phyloP scores from a whole-genome alignment of 2,888 invertebrate genomes.

The Cantharis rufa region DNA sequence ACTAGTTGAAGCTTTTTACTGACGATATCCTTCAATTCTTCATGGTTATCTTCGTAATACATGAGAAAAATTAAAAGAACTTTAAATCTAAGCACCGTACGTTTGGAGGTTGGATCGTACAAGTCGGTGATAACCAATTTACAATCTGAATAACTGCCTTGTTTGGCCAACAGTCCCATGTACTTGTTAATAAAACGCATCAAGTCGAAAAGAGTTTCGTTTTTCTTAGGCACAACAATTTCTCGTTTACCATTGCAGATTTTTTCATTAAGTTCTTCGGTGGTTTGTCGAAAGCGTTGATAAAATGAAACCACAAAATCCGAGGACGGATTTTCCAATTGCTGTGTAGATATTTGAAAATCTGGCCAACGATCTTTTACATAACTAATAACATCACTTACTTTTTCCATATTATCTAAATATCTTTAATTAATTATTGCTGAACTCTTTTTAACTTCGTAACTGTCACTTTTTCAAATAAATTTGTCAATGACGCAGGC shows the following conservation, averaged over 20 bases:
- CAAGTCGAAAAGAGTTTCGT: neutral
- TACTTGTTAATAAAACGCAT: constrained; percentile 8
- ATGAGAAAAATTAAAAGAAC: neutral
- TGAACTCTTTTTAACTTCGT: no score
- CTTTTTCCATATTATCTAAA: neutral
- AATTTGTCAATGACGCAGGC: no score
- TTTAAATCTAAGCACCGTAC: constrained; percentile 3
- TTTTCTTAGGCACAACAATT: neutral
- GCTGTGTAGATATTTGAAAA: neutral
- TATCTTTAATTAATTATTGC: neutral
- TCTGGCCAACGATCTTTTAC: neutral
- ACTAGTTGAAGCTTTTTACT: neutral
- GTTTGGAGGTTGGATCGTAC: constrained; percentile 9
- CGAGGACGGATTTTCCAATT: constrained; percentile 5
- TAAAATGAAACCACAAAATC: constrained; percentile 7
- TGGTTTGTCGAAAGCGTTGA: neutral
- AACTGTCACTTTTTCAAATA: no score
- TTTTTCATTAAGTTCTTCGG: neutral
- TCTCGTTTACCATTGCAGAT: neutral
- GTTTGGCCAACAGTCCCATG: neutral
- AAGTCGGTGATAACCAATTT: constrained; percentile 4
- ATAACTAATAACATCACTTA: neutral
- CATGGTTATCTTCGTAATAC: neutral
- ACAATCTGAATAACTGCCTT: neutral
- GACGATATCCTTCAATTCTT: neutral